Evolutionary conservation across 2,797 vertebrate species (phyloP).

Genomic region (Sphenopsis melanotis): DNA sequence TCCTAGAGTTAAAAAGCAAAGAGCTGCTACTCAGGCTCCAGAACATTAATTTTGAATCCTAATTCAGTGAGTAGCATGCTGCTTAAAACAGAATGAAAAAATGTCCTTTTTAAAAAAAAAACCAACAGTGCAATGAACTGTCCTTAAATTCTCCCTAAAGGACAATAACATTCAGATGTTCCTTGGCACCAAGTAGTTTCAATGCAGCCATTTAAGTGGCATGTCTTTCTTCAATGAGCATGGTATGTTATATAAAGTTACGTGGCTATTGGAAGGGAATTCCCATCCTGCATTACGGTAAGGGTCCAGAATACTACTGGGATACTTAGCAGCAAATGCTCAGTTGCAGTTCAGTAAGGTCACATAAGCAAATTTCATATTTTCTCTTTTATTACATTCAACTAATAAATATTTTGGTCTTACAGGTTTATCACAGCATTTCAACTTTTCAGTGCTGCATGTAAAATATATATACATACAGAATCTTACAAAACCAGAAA

Average conservation of each 20-base stretch:
- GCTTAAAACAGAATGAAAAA: slow-evolving; percentile 42
- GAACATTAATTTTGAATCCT: slow-evolving; percentile 7
- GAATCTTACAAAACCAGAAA: background rate
- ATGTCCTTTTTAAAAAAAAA: background rate
- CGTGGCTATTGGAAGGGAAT: slow-evolving; percentile 10
- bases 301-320: background rate
- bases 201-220: slow-evolving; percentile 67
- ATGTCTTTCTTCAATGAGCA: slow-evolving; percentile 63
- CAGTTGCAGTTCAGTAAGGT: slow-evolving; percentile 70
- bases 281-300: slow-evolving; percentile 25
- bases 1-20: slow-evolving; percentile 18
- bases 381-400: slow-evolving; percentile 63
- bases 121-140: background rate
- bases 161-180: slow-evolving; percentile 60
- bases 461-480: background rate
- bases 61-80: slow-evolving; percentile 4
- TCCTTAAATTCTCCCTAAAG: slow-evolving; percentile 31
- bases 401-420: slow-evolving; percentile 74
- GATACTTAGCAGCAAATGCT: slow-evolving; percentile 61
- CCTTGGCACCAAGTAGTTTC: slow-evolving; percentile 69
- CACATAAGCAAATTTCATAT: slow-evolving; percentile 51
- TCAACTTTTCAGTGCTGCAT: background rate
- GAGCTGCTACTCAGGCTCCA: slow-evolving; percentile 22
- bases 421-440: slow-evolving; percentile 39
- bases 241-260: slow-evolving; percentile 10